A percentile compares a stretch with the other conserved stretches of the same genome.
Conservation (phyloP, 2,888 invertebrate genomes). For the Drosophila leonis region DNA sequence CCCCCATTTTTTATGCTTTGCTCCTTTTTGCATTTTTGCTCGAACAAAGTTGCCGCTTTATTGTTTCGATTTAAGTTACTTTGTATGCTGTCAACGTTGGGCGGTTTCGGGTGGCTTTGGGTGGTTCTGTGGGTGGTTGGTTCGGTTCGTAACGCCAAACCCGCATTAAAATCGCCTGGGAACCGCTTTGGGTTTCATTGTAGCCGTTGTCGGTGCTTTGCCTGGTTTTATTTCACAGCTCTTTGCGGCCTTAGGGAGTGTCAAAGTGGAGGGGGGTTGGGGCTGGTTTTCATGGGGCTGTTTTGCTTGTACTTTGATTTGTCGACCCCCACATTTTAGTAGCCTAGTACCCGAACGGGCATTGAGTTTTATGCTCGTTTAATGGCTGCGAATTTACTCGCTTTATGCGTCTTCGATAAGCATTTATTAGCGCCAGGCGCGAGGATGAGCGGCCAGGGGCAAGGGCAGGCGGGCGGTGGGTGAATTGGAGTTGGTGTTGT, state of each 20-base stretch:
- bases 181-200: constrained; percentile 79
- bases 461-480: not conserved
- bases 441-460: not conserved
- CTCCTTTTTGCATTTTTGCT: constrained; percentile 69
- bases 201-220: constrained; percentile 68
- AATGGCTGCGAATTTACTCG: constrained; percentile 83
- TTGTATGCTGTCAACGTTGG: constrained; percentile 85
- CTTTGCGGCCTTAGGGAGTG: constrained; percentile 60
- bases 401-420: constrained; percentile 82
- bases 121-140: constrained; percentile 16
- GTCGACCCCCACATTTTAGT: constrained; percentile 67
- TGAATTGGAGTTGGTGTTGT: not conserved
- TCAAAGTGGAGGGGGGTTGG: constrained; percentile 14
- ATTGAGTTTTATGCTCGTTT: constrained; percentile 82
- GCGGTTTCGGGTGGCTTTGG: constrained; percentile 22
- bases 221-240: constrained; percentile 76
- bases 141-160: constrained; percentile 55
- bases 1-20: constrained; percentile 48
- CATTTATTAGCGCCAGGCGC: constrained; percentile 77
- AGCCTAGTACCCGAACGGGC: constrained; percentile 49
- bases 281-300: constrained; percentile 29
- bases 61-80: constrained; percentile 85
- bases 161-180: constrained; percentile 81
- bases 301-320: constrained; percentile 78
- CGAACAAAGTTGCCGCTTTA: constrained; percentile 82